Percentiles rank a stretch among this genome's conserved stretches.
phyloP scores from a whole-genome alignment of 1,140 invertebrate species.

The Colletes latitarsis region DNA sequence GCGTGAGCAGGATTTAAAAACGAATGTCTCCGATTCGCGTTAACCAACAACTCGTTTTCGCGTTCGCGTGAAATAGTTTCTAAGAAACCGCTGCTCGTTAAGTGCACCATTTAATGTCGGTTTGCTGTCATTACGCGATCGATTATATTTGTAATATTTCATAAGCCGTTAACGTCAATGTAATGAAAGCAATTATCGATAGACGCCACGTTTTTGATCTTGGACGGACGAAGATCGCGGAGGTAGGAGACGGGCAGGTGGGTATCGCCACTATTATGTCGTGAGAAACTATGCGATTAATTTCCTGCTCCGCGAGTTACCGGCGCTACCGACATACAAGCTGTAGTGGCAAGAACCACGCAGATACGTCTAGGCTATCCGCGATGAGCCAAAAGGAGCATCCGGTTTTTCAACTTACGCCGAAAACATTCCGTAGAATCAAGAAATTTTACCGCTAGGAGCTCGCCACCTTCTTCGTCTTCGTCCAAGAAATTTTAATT shows the following conservation, averaged over 20 bases:
- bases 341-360: constrained; percentile 27
- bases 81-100: background rate
- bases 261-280: constrained; percentile 44
- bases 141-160: constrained; percentile 4
- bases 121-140: constrained; percentile 12
- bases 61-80: background rate
- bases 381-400: background rate
- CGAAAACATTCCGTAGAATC: background rate
- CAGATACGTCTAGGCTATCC: background rate
- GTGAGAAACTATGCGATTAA: constrained; percentile 59
- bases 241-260: constrained; percentile 22
- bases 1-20: background rate
- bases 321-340: constrained; percentile 28
- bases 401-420: background rate
- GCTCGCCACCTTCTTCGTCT: too few relatives aligned
- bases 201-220: constrained; percentile 21
- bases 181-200: constrained; percentile 51
- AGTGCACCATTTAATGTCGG: constrained; percentile 16
- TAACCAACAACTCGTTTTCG: background rate
- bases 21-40: background rate
- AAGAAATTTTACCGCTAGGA: background rate
- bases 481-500: too few relatives aligned
- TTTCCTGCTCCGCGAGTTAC: constrained; percentile 46
- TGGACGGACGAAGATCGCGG: background rate
- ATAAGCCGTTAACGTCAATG: background rate